phyloP scores from a whole-genome alignment of 2,797 vertebrate species.

The Pelobates cultripes region DNA sequence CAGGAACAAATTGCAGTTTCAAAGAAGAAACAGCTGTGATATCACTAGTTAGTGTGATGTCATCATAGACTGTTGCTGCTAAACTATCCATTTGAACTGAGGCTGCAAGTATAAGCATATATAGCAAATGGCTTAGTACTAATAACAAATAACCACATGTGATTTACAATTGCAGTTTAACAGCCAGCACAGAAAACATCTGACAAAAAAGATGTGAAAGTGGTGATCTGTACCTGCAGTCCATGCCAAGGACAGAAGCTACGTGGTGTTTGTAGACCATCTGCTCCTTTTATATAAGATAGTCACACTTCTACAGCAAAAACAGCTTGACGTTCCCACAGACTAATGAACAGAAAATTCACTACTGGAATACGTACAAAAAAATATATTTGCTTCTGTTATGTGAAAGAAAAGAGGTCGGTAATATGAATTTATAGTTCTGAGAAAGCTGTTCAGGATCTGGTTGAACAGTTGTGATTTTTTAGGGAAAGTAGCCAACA shows the following conservation, averaged over 20 bases:
- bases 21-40: too few relatives aligned
- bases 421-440: too few relatives aligned
- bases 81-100: constrained; percentile 2
- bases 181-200: constrained; percentile 9
- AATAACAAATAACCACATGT: constrained; percentile 23
- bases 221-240: constrained; percentile 15
- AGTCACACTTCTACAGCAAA: constrained; percentile 14
- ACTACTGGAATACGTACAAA: constrained; percentile 7
- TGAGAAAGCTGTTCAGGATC: too few relatives aligned
- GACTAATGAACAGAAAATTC: constrained; percentile 25
- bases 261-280: constrained; percentile 37
- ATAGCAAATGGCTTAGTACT: constrained; percentile 16
- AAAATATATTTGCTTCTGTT: neutral
- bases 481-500: too few relatives aligned
- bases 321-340: constrained; percentile 30
- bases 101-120: constrained; percentile 4
- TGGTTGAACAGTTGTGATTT: too few relatives aligned
- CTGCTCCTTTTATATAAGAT: constrained; percentile 39
- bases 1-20: too few relatives aligned
- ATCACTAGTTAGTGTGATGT: constrained; percentile 26
- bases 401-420: neutral
- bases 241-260: constrained; percentile 31
- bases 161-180: constrained; percentile 19
- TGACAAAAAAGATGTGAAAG: constrained; percentile 33
- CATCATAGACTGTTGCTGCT: constrained; percentile 22